Evolutionary conservation across 2,888 invertebrate genomes (phyloP).

Genomic region (Drosophila quinaria): DNA sequence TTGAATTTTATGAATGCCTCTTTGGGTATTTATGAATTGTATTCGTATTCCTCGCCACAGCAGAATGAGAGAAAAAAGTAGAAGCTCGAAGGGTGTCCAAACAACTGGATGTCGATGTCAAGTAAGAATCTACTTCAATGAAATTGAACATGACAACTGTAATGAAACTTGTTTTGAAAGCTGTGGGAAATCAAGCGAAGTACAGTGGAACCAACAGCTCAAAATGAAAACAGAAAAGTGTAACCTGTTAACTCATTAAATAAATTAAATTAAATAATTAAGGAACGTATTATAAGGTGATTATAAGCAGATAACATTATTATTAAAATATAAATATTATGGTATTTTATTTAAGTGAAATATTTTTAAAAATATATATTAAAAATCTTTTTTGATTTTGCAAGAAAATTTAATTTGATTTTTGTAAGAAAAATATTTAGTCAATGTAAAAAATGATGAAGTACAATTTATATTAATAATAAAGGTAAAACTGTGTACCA

Average conservation of each 20-base stretch:
- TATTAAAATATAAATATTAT: too few relatives aligned
- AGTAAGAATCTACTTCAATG: conserved; percentile 62
- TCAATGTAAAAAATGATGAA: too few relatives aligned
- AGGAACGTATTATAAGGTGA: too few relatives aligned
- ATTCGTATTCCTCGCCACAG: conserved; percentile 45
- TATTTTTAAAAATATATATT: too few relatives aligned
- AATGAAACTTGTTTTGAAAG: conserved; percentile 66
- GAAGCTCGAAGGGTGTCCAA: conserved; percentile 66
- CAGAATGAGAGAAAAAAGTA: conserved; percentile 19
- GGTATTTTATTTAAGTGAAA: too few relatives aligned
- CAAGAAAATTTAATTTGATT: too few relatives aligned
- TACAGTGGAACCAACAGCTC: conserved; percentile 46
- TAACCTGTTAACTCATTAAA: neutral
- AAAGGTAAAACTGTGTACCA: neutral
- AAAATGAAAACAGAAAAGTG: neutral
- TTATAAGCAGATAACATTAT: too few relatives aligned
- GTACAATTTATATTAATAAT: neutral
- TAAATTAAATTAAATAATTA: neutral
- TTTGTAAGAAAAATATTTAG: too few relatives aligned
- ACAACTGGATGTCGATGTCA: conserved; percentile 69
- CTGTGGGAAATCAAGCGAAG: conserved; percentile 35
- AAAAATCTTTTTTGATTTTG: too few relatives aligned
- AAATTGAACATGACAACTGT: conserved; percentile 81
- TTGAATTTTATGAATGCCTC: conserved; percentile 78
- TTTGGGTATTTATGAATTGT: conserved; percentile 75